Conservation (phyloP, 30 jellyfish, hydroid and myxozoan species). For the Rhopilema esculentum region DNA sequence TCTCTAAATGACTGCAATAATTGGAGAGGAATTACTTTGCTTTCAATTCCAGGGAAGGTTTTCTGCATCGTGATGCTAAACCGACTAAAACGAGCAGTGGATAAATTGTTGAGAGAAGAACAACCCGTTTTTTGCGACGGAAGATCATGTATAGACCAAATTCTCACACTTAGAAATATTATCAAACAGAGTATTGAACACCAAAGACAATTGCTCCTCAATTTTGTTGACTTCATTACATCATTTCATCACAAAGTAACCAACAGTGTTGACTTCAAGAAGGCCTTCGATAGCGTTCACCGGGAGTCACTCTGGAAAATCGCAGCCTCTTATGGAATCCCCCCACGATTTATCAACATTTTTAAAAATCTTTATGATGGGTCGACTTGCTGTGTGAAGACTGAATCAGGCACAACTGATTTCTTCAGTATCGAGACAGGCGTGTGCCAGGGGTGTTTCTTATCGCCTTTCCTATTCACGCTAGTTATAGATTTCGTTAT, state of each 20-base stretch:
- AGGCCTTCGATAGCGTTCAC: constrained; percentile 24
- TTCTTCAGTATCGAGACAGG: constrained; percentile 22
- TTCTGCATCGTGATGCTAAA: constrained; percentile 6
- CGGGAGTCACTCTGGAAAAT: constrained; percentile 35
- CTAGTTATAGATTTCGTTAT: constrained; percentile 15
- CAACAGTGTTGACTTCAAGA: no score
- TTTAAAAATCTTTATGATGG: background rate
- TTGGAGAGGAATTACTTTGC: constrained; percentile 24
- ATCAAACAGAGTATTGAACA: constrained; percentile 8
- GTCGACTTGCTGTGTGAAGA: constrained; percentile 18
- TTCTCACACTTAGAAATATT: constrained; percentile 3
- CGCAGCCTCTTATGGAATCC: background rate
- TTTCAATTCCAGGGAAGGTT: constrained; percentile 9
- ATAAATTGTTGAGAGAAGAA: constrained; percentile 1
- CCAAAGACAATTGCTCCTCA: constrained; percentile 1
- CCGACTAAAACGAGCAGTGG: background rate
- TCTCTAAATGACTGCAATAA: background rate
- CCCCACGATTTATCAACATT: background rate
- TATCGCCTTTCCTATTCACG: constrained; percentile 19
- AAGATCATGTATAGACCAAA: constrained; percentile 9
- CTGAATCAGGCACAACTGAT: constrained; percentile 18
- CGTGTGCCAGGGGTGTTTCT: constrained; percentile 18
- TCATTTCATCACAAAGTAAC: no score
- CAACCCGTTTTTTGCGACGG: constrained; percentile 13
- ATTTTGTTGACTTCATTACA: constrained; percentile 22